Base-by-base conservation (phyloP, 2,797 vertebrate species). In the Pipistrellus pipistrellus region DNA sequence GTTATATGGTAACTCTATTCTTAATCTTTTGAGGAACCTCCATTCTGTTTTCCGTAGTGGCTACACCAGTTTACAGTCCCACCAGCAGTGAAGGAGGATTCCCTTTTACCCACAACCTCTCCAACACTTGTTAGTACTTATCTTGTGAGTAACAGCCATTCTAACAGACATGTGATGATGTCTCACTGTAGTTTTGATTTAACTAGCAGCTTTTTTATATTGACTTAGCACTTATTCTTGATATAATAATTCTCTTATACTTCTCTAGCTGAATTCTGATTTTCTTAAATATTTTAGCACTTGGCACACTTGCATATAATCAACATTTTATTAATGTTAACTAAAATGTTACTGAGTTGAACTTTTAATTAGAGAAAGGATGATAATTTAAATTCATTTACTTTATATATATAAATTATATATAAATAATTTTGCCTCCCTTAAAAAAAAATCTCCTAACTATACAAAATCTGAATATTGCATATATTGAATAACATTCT, bases 221-320 rank as follows among this genome's bases (percentile, higher is more conserved):
- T 90, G 20, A 38, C 80, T 77, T 85, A 90, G 41, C 5, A 77
- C 6, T 57, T 85, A 57, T 21, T 90, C 48, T 35, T 72, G 69
- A 78, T 82, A 77, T 8, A 88, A 17, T 23, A n/a, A 89, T 62
- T 92, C 38, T 95, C 30, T 71, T 85, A 78, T 4, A 35, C 38
- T 87, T 80, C n/a, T 18, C 23, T 77, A 32, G 66, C 2, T 88
- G 38, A 38, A 94, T 57, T 88, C 75, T 76, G 23, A 95, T 20
- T 81, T 90, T 91, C 86, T 75, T 90, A 82, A 87, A 84, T 25
- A 90, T 78, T 62, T 73, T 51, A 84, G 55, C 44, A 95, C 46
- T 48, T 10, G 86, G 30, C 35, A 59, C 14, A 30, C 41, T 81
- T 91, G 1, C 51, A 72, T 11, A 59, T 23, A 81, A 90, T 81